These are phyloP conservation scores for Gnatocerus cornutus DNA, from an alignment of 2,888 invertebrate species.

Conservation along the genomic window DNA sequence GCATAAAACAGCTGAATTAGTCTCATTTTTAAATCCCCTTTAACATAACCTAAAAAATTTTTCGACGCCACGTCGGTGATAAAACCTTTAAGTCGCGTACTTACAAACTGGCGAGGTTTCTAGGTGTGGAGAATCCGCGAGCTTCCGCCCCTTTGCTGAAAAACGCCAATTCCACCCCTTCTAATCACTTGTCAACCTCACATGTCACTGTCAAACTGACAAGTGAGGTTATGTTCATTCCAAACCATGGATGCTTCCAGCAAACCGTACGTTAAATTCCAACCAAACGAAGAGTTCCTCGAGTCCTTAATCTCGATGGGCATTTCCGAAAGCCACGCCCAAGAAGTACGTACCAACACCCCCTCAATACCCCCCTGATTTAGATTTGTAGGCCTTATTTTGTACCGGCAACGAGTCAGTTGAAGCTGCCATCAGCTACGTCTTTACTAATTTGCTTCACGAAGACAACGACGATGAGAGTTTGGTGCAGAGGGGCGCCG, in stretches of 20 bases:
- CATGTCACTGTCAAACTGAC: conserved; percentile 20
- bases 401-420: conserved; percentile 74
- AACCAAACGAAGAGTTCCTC: conserved; percentile 69
- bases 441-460: conserved; percentile 71
- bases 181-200: conserved; percentile 13
- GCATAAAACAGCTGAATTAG: too few species aligned
- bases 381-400: conserved; percentile 71
- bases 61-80: too few species aligned
- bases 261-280: conserved; percentile 30
- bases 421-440: conserved; percentile 73
- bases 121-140: too few species aligned
- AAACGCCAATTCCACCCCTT: neutral
- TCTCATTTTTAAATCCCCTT: too few species aligned
- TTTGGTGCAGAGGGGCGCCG: conserved; percentile 14
- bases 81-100: too few species aligned
- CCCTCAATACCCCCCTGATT: neutral
- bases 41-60: too few species aligned
- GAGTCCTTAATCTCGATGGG: conserved; percentile 70
- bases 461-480: conserved; percentile 47
- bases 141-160: neutral
- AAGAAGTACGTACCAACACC: conserved; percentile 63
- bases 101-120: too few species aligned
- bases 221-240: conserved; percentile 26
- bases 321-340: conserved; percentile 69
- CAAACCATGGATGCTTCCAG: conserved; percentile 19